Base-by-base conservation (phyloP, 2,113 vertebrate species). In the Desmodus rotundus region DNA sequence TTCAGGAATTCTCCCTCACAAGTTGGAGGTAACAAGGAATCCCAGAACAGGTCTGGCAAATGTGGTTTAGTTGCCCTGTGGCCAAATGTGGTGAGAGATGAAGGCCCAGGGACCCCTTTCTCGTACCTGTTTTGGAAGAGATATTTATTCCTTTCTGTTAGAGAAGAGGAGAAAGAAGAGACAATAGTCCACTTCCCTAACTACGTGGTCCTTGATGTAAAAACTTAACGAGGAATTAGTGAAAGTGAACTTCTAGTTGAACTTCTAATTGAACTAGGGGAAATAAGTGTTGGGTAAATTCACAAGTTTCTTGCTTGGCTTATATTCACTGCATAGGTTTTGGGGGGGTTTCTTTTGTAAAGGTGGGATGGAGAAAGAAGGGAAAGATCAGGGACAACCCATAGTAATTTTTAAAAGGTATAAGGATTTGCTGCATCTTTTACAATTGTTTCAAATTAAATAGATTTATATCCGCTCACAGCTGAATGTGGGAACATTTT, bases 231-330 rank as follows among this genome's bases (percentile, higher is more conserved):
- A 89, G 65, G 88, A 96, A 43, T 96, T 72, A 72, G 70, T 80
- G 91, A 89, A 78, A 85, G 74, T 65, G 91, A 97, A 96, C 52
- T 41, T 89, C 38, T 50, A 43, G 41, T 41, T 89, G 92, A 97
- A 96, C 52, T 41, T 89, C 38, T 50, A 43, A 36, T 41, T 89
- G 92, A 86, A 74, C 73, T 16, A 26, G 87, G 83, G 41, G 58
- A 90, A 85, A 47, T 84, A 33, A 82, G 94, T 95, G 83, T 86
- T 92, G 54, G 68, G 94, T 92, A 70, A 96, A 97, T 83, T 87
- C 83, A 65, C 94, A 92, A 78, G 22, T 86, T 94, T 96, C 96
- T 84, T 94, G 52, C 87, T 84, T 98, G 94, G 92, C 86, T 91
- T 94, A 28, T 54, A 86, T 41, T 82, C 61, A 50, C 63, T 91